Base-by-base conservation (phyloP, 2,888 invertebrate species). In the Drosophila mercatorum region DNA sequence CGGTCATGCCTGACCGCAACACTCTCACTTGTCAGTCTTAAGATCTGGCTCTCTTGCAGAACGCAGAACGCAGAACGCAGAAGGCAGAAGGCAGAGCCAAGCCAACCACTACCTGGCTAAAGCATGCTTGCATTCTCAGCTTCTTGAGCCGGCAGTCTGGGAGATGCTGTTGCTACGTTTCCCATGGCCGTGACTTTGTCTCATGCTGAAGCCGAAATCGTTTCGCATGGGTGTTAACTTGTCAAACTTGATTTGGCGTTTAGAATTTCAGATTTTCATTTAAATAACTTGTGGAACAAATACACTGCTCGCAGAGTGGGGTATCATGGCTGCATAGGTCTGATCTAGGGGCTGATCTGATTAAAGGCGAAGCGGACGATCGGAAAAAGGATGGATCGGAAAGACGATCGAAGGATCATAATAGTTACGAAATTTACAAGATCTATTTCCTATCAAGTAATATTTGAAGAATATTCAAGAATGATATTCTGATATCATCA, bases 121-220 rank as follows among this genome's bases (percentile, higher is more conserved):
- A 17, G 17, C 41, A 41, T 55, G 47, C 47, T 36, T 53, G 40
- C 40, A 22, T 31, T 31, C 49, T 22, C n/a, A 34, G 12, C 44
- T n/a, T 44, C 12, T 40, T 53, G 41, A 22, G 59, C 17, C 10
- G 22, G 31, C 7, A 14, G 56, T 36, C 56, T 68, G 53, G 43
- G 49, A 55, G 60, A 38, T 62, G 65, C 41, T 22, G 58, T 43
- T 65, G 65, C 47, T 68, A 51, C 36, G 62, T 53, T 78, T 78
- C 77, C 78, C 79, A 78, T 78, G 77, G 65, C 77, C 77, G 36
- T 78, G 77, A 78, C 75, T 78, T 78, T 78, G 77, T 49, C 61
- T n/a, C 51, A 47, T 28, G 44, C 63, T 43, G 62, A 63, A 43
- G 41, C 63, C 44, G 70, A 64, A 59, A 70, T 63, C 55, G 70